Evolutionary conservation across 2,113 vertebrate species (phyloP).

Genomic region (Willisornis vidua): DNA sequence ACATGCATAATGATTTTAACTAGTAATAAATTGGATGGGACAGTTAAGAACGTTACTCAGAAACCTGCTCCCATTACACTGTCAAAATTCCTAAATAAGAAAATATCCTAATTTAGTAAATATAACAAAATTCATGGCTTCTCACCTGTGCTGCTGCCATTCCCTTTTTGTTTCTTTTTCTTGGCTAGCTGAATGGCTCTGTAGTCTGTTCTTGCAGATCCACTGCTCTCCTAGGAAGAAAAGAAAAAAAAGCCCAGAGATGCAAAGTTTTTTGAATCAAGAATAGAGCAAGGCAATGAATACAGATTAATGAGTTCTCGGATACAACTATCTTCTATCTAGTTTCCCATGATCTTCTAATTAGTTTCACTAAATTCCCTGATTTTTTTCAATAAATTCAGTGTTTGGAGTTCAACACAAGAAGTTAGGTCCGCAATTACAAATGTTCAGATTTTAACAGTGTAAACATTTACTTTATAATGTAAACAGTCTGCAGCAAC

Average conservation of each 20-base stretch:
- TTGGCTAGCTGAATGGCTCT: conserved; percentile 94
- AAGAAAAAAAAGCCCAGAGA: conserved; percentile 20
- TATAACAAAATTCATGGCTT: not conserved
- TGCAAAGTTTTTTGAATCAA: conserved; percentile 45
- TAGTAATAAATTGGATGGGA: not conserved
- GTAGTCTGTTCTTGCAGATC: conserved; percentile 95
- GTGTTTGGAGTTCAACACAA: not conserved
- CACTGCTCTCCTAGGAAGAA: conserved; percentile 85
- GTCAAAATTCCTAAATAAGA: not conserved
- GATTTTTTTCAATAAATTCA: not conserved
- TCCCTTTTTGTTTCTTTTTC: conserved; percentile 87
- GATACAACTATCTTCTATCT: not conserved
- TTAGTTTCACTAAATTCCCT: not conserved
- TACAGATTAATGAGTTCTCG: not conserved
- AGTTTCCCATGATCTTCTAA: not conserved
- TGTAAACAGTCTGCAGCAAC: not conserved
- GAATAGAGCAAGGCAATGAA: not conserved
- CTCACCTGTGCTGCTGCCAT: conserved; percentile 79
- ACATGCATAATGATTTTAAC: not conserved
- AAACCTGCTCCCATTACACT: not conserved
- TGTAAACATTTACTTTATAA: not conserved
- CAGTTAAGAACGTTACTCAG: not conserved
- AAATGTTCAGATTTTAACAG: not conserved
- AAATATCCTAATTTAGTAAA: not conserved
- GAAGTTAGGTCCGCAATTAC: not conserved